Evolutionary conservation across 2,888 invertebrate genomes (phyloP), one percentile per base, ranked within the genome.

Genomic region (Deilephila elpenor): DNA sequence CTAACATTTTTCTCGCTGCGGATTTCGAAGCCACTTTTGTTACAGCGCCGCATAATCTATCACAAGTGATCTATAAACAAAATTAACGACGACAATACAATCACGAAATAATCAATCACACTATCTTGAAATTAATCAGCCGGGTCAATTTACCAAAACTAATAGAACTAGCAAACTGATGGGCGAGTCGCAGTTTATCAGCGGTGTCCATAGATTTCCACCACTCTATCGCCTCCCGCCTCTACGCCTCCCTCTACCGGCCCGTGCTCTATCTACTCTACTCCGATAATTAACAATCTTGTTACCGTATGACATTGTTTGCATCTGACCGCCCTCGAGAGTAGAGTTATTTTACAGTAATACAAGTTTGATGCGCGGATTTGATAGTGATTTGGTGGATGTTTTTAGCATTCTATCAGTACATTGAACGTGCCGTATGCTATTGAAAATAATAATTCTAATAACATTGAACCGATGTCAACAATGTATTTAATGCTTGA

Each of bases 241-340:
- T n/a, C n/a, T n/a, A n/a, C n/a, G n/a, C n/a, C n/a, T n/a, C 56
- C n/a, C 56, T 53, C 53, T 56, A 56, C 56, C 56, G 51, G 14
- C 56, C 56, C 44, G 37, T 44, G 44, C 44, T 44, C 44, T 44
- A 44, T 44, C 56, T 3, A n/a, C 56, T 56, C 56, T 56, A 56
- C 56, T n/a, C n/a, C 17, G 56, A 56, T 56, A 56, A 56, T 56
- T 56, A 56, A 56, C 56, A 56, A 56, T 56, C 56, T 56, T 56
- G 56, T 56, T 56, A 56, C 56, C n/a, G 56, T 56, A 56, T 56
- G 56, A 56, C 56, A 56, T 56, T 56, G 56, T 56, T n/a, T 56
- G 56, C 56, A n/a, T 56, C 56, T 56, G 56, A 56, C n/a, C 56
- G 56, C 56, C 53, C n/a, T n/a, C n/a, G n/a, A 6, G 56, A n/a